Evolutionary conservation across 1,140 invertebrate genomes (phyloP), one percentile per base, ranked within the genome.

Genomic region (Grapholita molesta): DNA sequence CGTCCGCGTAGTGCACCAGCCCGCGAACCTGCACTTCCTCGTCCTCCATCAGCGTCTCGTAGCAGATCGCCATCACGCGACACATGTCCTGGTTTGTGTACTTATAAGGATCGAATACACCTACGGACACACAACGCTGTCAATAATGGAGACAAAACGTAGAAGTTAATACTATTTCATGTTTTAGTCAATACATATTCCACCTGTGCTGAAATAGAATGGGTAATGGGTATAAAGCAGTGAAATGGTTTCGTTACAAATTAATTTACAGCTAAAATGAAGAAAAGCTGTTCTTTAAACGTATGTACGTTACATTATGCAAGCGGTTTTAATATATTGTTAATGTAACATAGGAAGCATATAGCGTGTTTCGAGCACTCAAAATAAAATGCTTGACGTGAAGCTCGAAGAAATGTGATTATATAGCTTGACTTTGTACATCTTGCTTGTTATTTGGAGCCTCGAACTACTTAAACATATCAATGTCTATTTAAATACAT

Each of bases 41-140:
- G 77, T 97, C 95, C 82, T 97, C 96, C 94, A 97, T 94, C 15
- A 97, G 75, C 0, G 95, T 94, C 81, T 97, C 96, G 80, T 96
- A 97, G 11, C 95, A 94, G 23, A 96, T 94, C 3, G 94, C 95
- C 82, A 96, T 95, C 0, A 96, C 94, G 64, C 95, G 94, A 81
- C 96, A 96, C 94, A 97, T 96, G 76, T 97, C 95, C 18, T 93
- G 95, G 78, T 96, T 96, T 0, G 94, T 95, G 79, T 95, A 96
- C 80, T 95, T 95, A 75, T 96, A 94, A 0, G 96, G 94, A 90
- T 97, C 95, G 86, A 97, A 96, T n/a, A 96, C 95, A 74, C 96
- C 95, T 95, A 86, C 1, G 76, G 78, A 71, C 30, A 65, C 25
- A 53, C 67, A 66, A 21, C 68, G 24, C 1, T 30, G 15, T 21